Evolutionary conservation across 2,797 vertebrate genomes (phyloP).

Genomic region (Nannoperca obscura): DNA sequence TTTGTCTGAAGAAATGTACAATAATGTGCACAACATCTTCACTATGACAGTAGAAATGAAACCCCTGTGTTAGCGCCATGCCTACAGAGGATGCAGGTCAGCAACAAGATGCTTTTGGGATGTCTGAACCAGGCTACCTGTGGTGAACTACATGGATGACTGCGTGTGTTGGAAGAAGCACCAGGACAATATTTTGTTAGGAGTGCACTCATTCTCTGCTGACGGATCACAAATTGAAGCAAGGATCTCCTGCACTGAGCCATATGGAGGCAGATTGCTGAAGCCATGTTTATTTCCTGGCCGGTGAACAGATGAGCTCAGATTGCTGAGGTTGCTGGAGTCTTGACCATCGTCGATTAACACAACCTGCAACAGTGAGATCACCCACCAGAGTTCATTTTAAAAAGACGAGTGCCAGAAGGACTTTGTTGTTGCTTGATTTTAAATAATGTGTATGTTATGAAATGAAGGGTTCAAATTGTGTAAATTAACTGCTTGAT

Average conservation of each 20-base stretch:
- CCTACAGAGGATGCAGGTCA: constrained; percentile 15
- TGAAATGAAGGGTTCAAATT: background rate
- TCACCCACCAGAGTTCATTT: background rate
- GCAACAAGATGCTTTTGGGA: constrained; percentile 39
- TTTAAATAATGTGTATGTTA: background rate
- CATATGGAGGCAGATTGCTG: constrained; percentile 65
- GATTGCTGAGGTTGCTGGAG: constrained; percentile 31
- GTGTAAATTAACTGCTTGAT: background rate
- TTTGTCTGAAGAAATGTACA: background rate
- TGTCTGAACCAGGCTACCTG: constrained; percentile 33
- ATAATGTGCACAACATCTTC: background rate
- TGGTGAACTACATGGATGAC: constrained; percentile 31
- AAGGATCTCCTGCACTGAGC: constrained; percentile 40
- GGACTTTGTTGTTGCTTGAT: background rate
- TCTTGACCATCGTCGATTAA: constrained; percentile 28
- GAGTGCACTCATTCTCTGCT: constrained; percentile 47
- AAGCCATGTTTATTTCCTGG: constrained; percentile 62
- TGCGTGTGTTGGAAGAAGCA: constrained; percentile 23
- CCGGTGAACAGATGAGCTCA: constrained; percentile 64
- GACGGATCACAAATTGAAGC: constrained; percentile 43
- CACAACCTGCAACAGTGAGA: constrained; percentile 17
- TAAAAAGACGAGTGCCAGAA: background rate
- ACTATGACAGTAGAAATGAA: constrained; percentile 2
- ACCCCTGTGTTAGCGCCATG: background rate
- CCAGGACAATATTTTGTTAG: constrained; percentile 27